These are phyloP conservation scores for Adineta ricciae DNA, from an alignment of 2,888 invertebrate species.

Conservation along the genomic window DNA sequence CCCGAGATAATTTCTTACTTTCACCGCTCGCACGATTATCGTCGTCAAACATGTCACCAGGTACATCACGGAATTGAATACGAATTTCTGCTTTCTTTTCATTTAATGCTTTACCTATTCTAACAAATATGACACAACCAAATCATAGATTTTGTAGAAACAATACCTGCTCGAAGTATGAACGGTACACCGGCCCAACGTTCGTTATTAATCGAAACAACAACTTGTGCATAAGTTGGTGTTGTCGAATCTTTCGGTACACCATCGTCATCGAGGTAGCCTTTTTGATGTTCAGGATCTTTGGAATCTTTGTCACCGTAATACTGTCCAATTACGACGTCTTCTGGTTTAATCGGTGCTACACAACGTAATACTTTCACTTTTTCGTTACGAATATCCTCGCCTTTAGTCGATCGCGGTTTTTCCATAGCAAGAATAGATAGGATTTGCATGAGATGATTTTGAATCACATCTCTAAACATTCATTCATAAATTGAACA, in stretches of 20 bases:
- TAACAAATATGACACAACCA: constrained; percentile 95
- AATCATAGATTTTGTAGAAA: too few species aligned
- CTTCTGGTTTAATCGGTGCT: constrained; percentile 62
- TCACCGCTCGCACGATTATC: constrained; percentile 51
- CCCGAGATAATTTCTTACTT: constrained; percentile 49
- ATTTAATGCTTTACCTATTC: too few species aligned
- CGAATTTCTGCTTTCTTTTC: constrained; percentile 96
- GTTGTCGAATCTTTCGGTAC: constrained; percentile 67
- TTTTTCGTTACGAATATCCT: constrained; percentile 93
- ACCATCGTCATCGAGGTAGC: constrained; percentile 87
- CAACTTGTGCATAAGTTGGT: constrained; percentile 84
- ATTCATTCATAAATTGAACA: too few species aligned
- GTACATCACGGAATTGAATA: constrained; percentile 84
- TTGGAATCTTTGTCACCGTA: constrained; percentile 71
- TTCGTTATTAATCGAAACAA: constrained; percentile 80
- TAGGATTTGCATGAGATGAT: constrained; percentile 89
- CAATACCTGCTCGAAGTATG: constrained; percentile 80
- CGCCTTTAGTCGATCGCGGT: constrained; percentile 82
- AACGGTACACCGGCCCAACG: constrained; percentile 98
- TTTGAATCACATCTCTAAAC: constrained; percentile 73
- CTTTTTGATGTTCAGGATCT: constrained; percentile 60
- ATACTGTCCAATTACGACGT: constrained; percentile 89
- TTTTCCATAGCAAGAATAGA: constrained; percentile 98
- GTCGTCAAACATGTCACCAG: constrained; percentile 90
- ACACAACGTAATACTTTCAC: constrained; percentile 86